These are phyloP conservation scores for Portunus trituberculatus DNA, from an alignment of 1,140 invertebrate genomes.

Conservation along the genomic window DNA sequence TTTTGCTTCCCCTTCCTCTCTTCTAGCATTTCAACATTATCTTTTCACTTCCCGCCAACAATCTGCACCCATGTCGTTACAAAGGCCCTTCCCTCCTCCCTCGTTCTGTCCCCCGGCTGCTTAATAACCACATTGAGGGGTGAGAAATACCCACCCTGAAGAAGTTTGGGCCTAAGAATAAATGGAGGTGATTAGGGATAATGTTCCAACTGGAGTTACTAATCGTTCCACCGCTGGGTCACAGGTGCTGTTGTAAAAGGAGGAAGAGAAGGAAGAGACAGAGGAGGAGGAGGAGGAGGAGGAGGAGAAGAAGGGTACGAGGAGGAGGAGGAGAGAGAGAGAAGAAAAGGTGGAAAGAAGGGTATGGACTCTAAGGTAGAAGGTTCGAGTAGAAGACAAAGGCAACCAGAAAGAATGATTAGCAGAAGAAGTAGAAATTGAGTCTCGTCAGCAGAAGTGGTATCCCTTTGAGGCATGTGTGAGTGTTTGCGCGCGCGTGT, in stretches of 20 bases:
- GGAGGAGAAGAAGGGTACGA: not conserved
- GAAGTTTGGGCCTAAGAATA: slow-evolving; percentile 21
- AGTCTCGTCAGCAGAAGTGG: too few relatives aligned
- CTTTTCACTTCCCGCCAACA: too few relatives aligned
- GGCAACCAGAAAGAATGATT: too few relatives aligned
- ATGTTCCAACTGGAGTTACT: not conserved
- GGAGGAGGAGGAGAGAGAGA: not conserved
- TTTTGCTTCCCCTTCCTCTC: too few relatives aligned
- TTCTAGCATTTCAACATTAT: too few relatives aligned
- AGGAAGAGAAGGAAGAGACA: not conserved
- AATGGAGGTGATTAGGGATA: not conserved
- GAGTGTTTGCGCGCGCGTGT: too few relatives aligned
- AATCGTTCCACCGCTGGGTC: not conserved
- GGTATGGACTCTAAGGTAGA: not conserved
- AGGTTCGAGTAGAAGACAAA: not conserved
- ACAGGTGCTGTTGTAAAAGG: not conserved
- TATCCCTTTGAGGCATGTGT: too few relatives aligned
- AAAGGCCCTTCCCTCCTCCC: too few relatives aligned
- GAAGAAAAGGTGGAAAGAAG: not conserved
- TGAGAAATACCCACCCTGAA: not conserved
- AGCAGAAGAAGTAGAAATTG: too few relatives aligned
- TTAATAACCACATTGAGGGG: slow-evolving; percentile 10
- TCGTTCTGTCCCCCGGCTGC: not conserved
- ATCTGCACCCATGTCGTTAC: too few relatives aligned
- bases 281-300: not conserved